phyloP scores from a whole-genome alignment of 1,140 invertebrate genomes.

The Drosophila littoralis region DNA sequence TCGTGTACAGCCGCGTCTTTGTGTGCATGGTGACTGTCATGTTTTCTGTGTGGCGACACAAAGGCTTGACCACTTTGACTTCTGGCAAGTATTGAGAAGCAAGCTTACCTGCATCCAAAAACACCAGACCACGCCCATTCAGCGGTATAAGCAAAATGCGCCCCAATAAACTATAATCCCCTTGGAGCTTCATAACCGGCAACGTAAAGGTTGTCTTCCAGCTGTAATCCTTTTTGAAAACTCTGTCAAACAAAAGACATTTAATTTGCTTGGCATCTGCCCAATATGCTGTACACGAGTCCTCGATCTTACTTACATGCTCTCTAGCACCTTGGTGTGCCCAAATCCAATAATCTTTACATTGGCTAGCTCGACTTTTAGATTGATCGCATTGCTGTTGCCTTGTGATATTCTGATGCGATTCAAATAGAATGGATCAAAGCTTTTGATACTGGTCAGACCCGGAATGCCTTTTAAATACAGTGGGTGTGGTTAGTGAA shows the following conservation, averaged over 20 bases:
- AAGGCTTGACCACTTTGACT: too few relatives aligned
- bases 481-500: neutral
- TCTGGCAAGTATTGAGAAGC: neutral
- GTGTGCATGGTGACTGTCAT: conserved; percentile 87
- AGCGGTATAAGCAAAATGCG: conserved; percentile 89
- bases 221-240: conserved; percentile 87
- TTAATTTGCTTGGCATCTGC: neutral
- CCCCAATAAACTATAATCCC: conserved; percentile 88
- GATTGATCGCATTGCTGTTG: conserved; percentile 87
- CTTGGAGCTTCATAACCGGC: conserved; percentile 88
- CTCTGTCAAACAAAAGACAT: conserved; percentile 75
- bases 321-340: conserved; percentile 87
- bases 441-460: conserved; percentile 85
- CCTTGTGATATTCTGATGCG: conserved; percentile 88
- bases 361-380: conserved; percentile 88
- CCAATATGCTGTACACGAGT: too few relatives aligned
- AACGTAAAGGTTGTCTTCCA: conserved; percentile 88
- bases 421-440: conserved; percentile 88
- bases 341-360: conserved; percentile 88
- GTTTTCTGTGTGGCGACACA: conserved; percentile 47
- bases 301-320: conserved; percentile 85
- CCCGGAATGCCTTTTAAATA: conserved; percentile 72
- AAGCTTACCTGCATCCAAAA: conserved; percentile 87
- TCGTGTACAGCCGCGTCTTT: conserved; percentile 87
- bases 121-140: conserved; percentile 88